phyloP scores from a whole-genome alignment of 2,888 invertebrate genomes.

The Acronicta alni region DNA sequence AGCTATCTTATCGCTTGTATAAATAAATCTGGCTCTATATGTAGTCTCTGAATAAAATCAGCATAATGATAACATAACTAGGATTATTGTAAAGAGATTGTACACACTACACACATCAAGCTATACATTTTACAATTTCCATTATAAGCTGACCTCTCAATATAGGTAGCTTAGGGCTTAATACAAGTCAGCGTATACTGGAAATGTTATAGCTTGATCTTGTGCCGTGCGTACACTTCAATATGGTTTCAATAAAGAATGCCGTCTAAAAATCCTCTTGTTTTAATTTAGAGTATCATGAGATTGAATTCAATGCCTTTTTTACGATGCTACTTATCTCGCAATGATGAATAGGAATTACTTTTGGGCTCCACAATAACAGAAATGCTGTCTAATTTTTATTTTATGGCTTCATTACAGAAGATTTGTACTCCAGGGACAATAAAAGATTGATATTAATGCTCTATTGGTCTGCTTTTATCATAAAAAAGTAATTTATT shows the following conservation, averaged over 20 bases:
- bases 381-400: slow-evolving; percentile 45
- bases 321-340: slow-evolving; percentile 55
- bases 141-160: no score
- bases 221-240: slow-evolving; percentile 38
- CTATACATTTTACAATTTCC: no score
- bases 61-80: slow-evolving; percentile 32
- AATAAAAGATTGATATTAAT: slow-evolving; percentile 13
- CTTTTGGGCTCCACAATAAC: slow-evolving; percentile 41
- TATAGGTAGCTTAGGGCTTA: no score
- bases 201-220: no score
- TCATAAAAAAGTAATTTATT: background rate
- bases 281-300: slow-evolving; percentile 36
- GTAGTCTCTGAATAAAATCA: slow-evolving; percentile 33
- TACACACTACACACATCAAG: background rate
- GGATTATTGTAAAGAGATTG: slow-evolving; percentile 36
- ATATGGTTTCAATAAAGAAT: slow-evolving; percentile 40
- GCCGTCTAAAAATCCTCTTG: slow-evolving; percentile 41
- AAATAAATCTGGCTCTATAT: no score
- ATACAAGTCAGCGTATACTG: no score
- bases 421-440: slow-evolving; percentile 7
- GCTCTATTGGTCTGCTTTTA: background rate
- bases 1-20: background rate
- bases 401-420: slow-evolving; percentile 47
- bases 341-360: slow-evolving; percentile 47
- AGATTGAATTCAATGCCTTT: slow-evolving; percentile 54